Base-by-base conservation (phyloP, 2,797 vertebrate genomes). In the Hypotaenidia okinawae region DNA sequence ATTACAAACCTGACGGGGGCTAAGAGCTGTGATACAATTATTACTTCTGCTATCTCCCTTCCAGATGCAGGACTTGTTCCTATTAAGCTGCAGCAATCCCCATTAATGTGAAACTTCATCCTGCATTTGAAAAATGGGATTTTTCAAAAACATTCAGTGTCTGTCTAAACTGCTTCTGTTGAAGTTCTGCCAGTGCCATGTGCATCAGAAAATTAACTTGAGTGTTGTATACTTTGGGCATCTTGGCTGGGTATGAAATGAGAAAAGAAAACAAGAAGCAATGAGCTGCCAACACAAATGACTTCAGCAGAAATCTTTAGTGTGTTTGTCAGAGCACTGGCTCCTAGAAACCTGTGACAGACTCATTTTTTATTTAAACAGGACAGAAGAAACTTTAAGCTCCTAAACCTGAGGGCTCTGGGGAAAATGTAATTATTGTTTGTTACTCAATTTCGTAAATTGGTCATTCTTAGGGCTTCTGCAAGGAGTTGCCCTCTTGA, bases 1-100 rank as follows among this genome's bases (percentile, higher is more conserved):
- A 5, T 59, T 74, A 43, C 19, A 55, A 73, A 86, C 28, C 47
- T 3, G 8, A 10, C 14, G 4, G 0, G 1, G 24, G 12, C 17
- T 37, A 79, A 63, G 72, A 91, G 59, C 54, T 3, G 9, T 8
- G 14, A 28, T n/a, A 9, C 11, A 27, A 35, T 86, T 88, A n/a
- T 43, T 63, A 23, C 16, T 57, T 27, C 4, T 51, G 35, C 55
- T 83, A 4, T 39, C 10, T 64, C 25, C 37, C 25, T 83, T 85
- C 51, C 25, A 85, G 72, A 51, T 24, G 28, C 11, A 73, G 27
- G 24, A 37, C 6, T 79, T 76, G 70, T 1, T 83, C 18, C 18
- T 41, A 9, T 68, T 62, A 49, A 87, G 55, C 33, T 52, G 30
- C 75, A 79, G 33, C 37, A 69, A 39, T 77, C 16, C 47, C 37